Evolutionary conservation across 2,888 invertebrate genomes (phyloP), one percentile per base, ranked within the genome.

Genomic region (Polyommatus icarus): DNA sequence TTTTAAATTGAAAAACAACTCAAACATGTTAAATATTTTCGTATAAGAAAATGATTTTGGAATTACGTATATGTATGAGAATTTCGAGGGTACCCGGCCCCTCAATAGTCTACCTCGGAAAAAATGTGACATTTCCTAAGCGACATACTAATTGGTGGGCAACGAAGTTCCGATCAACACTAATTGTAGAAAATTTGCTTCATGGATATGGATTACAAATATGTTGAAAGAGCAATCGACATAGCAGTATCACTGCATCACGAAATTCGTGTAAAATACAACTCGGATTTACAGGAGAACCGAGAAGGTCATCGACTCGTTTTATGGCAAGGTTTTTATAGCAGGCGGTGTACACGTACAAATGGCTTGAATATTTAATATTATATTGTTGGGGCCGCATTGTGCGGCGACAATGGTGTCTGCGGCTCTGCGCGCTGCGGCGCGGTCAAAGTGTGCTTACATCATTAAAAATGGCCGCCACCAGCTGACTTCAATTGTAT

Each of bases 391-490:
- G 36, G 36, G 32, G 32, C 24, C 32, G 71, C 71, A 71, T 32
- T 71, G 71, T 71, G 71, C 18, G 29, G 71, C 71, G 36, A 72
- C 71, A 72, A 72, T 72, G 29, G 71, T 40, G 71, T 67, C 67
- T 67, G 71, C n/a, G 36, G 15, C 15, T 67, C 67, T 67, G 71
- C 32, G n/a, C 5, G 54, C 54, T 54, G 71, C 32, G 36, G 1
- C 18, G 32, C 71, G 71, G 40, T n/a, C 71, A 10, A 40, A 40
- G n/a, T 32, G 71, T 72, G 71, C 29, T 71, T 72, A 72, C 36
- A 40, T 72, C 36, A 72, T 72, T 72, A 72, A 72, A 72, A 72
- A 72, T 72, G 71, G 71, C 71, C 36, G 40, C 54, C 46, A 61
- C 24, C 67, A 67, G 67, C 24, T 67, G 67, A 67, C 67, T 29